Percentiles rank a stretch among this genome's conserved stretches.
These are phyloP conservation scores for Biston stratarius DNA, from an alignment of 2,888 invertebrate genomes.

Conservation along the genomic window DNA sequence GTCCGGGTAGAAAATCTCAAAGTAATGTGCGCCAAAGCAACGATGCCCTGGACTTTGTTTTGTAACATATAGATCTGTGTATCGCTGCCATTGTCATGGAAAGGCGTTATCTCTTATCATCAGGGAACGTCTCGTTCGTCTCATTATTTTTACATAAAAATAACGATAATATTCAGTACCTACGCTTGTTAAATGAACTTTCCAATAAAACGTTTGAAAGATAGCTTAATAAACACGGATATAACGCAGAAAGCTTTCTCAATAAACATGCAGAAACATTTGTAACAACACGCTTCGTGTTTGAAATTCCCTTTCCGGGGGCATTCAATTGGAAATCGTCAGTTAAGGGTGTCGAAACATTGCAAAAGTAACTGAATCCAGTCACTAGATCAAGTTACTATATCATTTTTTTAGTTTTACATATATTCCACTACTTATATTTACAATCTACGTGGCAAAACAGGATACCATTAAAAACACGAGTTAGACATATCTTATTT, in stretches of 20 bases:
- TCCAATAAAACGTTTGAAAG: slow-evolving; percentile 10
- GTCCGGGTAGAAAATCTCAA: too few relatives aligned
- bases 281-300: slow-evolving; percentile 35
- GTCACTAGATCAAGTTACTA: slow-evolving; percentile 2
- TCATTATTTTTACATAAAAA: too few relatives aligned
- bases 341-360: slow-evolving; percentile 40
- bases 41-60: too few relatives aligned
- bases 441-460: too few relatives aligned
- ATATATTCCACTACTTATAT: too few relatives aligned
- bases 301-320: slow-evolving; percentile 52
- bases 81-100: too few relatives aligned
- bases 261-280: slow-evolving; percentile 41
- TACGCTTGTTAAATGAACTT: slow-evolving; percentile 10
- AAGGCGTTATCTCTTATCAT: too few relatives aligned
- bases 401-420: neutral
- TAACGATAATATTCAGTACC: neutral
- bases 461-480: too few relatives aligned
- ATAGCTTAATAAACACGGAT: slow-evolving; percentile 18
- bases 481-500: too few relatives aligned
- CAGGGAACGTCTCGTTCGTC: too few relatives aligned
- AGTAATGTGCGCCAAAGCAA: too few relatives aligned
- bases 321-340: slow-evolving; percentile 56
- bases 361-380: slow-evolving; percentile 9
- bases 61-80: too few relatives aligned
- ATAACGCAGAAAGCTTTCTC: slow-evolving; percentile 9